A percentile compares a stretch with the other conserved stretches of the same genome.
Conservation (phyloP, 2,888 invertebrate genomes). For the Folsomia candida region DNA sequence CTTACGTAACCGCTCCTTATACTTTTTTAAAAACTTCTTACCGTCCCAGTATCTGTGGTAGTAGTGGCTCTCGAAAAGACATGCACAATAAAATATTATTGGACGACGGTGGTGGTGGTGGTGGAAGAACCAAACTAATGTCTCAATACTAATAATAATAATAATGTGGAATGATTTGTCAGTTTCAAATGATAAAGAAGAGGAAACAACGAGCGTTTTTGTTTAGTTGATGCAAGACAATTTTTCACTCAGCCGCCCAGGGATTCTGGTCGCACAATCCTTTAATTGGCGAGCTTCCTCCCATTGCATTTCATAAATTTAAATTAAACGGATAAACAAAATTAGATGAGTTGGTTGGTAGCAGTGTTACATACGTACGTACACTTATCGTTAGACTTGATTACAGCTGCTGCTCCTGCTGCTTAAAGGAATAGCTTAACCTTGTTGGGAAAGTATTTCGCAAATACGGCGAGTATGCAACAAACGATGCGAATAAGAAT, state of each 20-base stretch:
- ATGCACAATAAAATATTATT: too few species aligned
- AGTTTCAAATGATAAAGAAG: not conserved
- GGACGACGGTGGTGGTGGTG: too few species aligned
- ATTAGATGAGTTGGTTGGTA: not conserved
- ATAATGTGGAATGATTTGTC: too few species aligned
- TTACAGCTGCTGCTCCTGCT: slow-evolving; percentile 4
- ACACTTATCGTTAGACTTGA: slow-evolving; percentile 6
- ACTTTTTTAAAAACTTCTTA: not conserved
- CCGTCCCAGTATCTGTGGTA: too few species aligned
- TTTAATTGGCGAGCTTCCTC: not conserved
- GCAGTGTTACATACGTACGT: not conserved
- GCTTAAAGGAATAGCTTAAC: slow-evolving; percentile 2
- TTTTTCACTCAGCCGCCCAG: not conserved
- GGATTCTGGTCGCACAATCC: not conserved
- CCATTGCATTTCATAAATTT: not conserved
- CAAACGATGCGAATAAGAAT: not conserved
- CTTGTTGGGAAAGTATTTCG: slow-evolving; percentile 7
- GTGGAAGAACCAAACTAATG: too few species aligned
- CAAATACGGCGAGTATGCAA: not conserved
- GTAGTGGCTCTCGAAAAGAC: too few species aligned
- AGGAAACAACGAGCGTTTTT: not conserved
- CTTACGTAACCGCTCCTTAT: not conserved
- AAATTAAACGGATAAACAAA: not conserved
- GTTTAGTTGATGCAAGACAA: slow-evolving; percentile 1
- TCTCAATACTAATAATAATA: too few species aligned